A percentile compares a stretch with the other conserved stretches of the same genome.
Conservation (phyloP, 2,113 vertebrate species). For the Gobiocypris rarus region DNA sequence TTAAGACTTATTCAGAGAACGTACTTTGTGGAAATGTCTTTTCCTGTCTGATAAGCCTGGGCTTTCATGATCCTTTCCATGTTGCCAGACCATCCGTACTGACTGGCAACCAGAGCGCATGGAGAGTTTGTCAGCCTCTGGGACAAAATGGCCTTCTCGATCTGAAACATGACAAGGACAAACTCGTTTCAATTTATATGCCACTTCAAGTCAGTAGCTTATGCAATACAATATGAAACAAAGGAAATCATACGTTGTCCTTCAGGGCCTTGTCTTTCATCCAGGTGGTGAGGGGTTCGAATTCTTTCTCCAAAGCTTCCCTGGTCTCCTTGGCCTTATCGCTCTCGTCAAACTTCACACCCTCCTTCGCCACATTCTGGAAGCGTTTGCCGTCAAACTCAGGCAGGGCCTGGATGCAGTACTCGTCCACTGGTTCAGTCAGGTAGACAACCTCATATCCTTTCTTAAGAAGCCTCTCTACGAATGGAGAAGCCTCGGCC, state of each 20-base stretch:
- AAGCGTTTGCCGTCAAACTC: slow-evolving; percentile 98
- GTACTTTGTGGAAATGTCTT: slow-evolving; percentile 98
- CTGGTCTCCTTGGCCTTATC: slow-evolving; percentile 92
- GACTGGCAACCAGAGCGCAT: slow-evolving; percentile 94
- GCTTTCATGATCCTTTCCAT: slow-evolving; percentile 99
- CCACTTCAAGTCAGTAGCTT: not conserved
- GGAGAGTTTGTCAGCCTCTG: slow-evolving; percentile 94
- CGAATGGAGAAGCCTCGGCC: slow-evolving; percentile 96
- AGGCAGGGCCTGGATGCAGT: slow-evolving; percentile 96
- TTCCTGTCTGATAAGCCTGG: slow-evolving; percentile 97
- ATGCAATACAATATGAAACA: not conserved
- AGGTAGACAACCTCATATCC: slow-evolving; percentile 98
- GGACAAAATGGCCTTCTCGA: slow-evolving; percentile 94
- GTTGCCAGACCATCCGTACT: slow-evolving; percentile 99
- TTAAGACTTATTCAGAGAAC: slow-evolving; percentile 6
- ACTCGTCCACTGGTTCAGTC: slow-evolving; percentile 97
- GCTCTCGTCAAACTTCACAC: slow-evolving; percentile 94
- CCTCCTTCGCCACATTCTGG: slow-evolving; percentile 98
- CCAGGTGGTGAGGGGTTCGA: slow-evolving; percentile 92
- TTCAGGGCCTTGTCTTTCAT: slow-evolving; percentile 96
- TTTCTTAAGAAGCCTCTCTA: slow-evolving; percentile 94
- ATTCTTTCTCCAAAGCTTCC: slow-evolving; percentile 92
- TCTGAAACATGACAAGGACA: slow-evolving; percentile 69
- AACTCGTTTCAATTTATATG: not conserved
- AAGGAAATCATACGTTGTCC: slow-evolving; percentile 82